A percentile compares a stretch with the other conserved stretches of the same genome.
These are phyloP conservation scores for Taenaris catops DNA, from an alignment of 2,888 invertebrate genomes.

Conservation along the genomic window DNA sequence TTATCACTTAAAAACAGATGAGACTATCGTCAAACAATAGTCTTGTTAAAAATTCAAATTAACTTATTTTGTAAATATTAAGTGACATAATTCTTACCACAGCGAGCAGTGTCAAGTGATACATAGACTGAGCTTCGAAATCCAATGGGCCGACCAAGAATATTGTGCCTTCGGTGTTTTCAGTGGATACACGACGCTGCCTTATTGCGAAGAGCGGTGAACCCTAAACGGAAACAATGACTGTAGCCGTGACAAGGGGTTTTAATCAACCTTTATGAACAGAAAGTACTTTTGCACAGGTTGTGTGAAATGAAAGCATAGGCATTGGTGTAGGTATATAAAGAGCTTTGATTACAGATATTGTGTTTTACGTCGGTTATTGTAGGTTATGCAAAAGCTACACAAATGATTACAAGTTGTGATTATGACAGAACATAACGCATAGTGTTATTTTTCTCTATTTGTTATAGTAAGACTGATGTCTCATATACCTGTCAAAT, in stretches of 20 bases:
- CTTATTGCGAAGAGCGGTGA: constrained; percentile 88
- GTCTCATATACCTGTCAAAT: no score
- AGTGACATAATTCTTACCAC: constrained; percentile 85
- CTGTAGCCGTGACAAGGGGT: constrained; percentile 18
- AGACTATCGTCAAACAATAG: no score
- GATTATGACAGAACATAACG: no score
- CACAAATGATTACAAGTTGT: no score
- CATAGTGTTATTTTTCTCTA: no score
- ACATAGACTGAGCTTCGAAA: constrained; percentile 94
- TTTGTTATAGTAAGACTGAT: no score
- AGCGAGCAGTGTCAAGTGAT: constrained; percentile 91
- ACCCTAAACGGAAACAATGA: constrained; percentile 70
- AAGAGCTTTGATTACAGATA: constrained; percentile 11
- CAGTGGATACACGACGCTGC: constrained; percentile 86
- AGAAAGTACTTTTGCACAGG: constrained; percentile 18
- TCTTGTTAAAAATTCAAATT: no score
- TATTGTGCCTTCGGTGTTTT: constrained; percentile 89
- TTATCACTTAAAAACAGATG: no score
- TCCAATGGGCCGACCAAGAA: constrained; percentile 89
- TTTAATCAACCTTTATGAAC: constrained; percentile 23
- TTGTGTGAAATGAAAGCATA: constrained; percentile 15
- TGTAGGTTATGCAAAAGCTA: no score
- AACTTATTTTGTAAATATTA: no score
- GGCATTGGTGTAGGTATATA: constrained; percentile 3
- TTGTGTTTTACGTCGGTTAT: no score